Evolutionary conservation across 2,888 invertebrate species (phyloP).

Genomic region (Silvanus unidentatus): DNA sequence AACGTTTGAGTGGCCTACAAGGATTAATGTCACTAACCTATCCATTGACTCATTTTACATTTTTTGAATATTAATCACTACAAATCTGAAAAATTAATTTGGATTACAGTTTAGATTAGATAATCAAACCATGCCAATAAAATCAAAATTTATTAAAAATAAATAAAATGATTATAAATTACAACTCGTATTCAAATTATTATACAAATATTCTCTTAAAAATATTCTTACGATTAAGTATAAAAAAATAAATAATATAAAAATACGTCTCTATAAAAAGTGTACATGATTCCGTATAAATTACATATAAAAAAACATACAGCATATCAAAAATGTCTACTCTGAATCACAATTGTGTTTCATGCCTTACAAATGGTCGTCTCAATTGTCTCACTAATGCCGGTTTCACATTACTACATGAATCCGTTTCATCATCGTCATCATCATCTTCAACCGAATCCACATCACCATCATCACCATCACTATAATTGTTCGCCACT

Average conservation of each 20-base stretch:
- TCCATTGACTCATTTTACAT: too few species aligned
- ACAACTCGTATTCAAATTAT: background rate
- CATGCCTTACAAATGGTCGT: constrained; percentile 50
- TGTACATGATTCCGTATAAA: too few species aligned
- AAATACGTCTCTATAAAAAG: constrained; percentile 13
- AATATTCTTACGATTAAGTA: constrained; percentile 11
- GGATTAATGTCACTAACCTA: too few species aligned
- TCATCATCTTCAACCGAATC: constrained; percentile 60
- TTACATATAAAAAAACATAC: constrained; percentile 4
- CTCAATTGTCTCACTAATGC: constrained; percentile 42
- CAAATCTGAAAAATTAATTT: too few species aligned
- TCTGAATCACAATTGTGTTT: constrained; percentile 53
- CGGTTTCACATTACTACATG: constrained; percentile 39
- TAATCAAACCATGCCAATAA: too few species aligned
- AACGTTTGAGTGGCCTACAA: too few species aligned
- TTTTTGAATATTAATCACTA: too few species aligned
- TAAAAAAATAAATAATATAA: constrained; percentile 18
- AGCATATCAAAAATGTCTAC: constrained; percentile 11
- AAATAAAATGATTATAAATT: too few species aligned
- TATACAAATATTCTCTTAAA: background rate
- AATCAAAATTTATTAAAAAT: too few species aligned
- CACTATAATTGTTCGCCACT: constrained; percentile 73
- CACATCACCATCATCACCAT: constrained; percentile 73
- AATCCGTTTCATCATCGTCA: background rate
- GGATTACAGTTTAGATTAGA: too few species aligned